Evolutionary conservation across 2,888 invertebrate species (phyloP), one percentile per base, ranked within the genome.

Genomic region (Miltochrista miniata): DNA sequence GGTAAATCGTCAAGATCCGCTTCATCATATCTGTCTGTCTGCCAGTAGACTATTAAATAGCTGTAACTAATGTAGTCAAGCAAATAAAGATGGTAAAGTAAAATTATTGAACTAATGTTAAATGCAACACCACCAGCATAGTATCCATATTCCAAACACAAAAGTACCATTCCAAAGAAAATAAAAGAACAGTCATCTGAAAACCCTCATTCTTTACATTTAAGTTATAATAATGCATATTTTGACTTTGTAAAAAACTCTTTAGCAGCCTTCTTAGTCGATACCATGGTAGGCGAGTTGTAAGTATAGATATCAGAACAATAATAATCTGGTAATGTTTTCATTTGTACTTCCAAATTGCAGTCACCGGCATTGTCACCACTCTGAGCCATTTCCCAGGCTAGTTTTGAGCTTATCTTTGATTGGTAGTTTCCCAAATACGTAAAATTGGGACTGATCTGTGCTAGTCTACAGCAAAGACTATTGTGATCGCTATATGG

Each of bases 251-350:
- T 24, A 4, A 64, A 59, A 59, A 70, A 71, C 1, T 74, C 63
- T 5, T 18, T 44, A 1, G 78, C 85, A 7, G 87, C 85, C 57
- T 83, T 85, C 48, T 69, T 73, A 1, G 87, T 84, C 45, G 68
- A 83, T 7, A 81, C 51, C 90, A 90, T 90, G 0, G 85, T 87
- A 1, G 78, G 74, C 0, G 90, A 90, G 58, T 90, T 90, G 30
- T 67, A 83, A 0, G 84, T 77, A 49, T 83, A 90, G 1, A 85
- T 68, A 61, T 90, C 89, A 0, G 86, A 77, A 54, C 90, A 90
- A 51, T 87, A 90, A 66, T 89, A 90, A 37, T 88, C 85, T 33
- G 68, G 61, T 2, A 90, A 43, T 3, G 51, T 57, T 54, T 72
- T 74, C 83, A 90, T 76, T 1, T 81, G 75, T 2, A 90, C 74